Base-by-base conservation (phyloP, 2,113 vertebrate genomes). In the Panurus biarmicus region DNA sequence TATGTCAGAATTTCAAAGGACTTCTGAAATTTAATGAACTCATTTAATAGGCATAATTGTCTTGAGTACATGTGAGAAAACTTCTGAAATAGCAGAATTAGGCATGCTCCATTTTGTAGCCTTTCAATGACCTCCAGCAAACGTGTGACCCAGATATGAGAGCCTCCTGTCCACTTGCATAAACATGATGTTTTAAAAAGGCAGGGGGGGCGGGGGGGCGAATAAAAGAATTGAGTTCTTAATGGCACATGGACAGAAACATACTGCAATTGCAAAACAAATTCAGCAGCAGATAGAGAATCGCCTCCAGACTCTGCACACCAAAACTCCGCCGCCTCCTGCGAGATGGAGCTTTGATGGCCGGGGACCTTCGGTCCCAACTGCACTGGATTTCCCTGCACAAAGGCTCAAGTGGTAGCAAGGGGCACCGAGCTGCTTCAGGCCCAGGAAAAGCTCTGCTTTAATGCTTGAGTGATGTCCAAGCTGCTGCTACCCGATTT, bases 71-170 rank as follows among this genome's bases (percentile, higher is more conserved):
- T 97, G 96, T 96, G 95, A 97, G 97, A 97, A 97, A 97, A 97
- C 97, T 97, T 98, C 96, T 95, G 96, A 97, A 97, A 97, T 96
- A 96, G 97, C 93, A 96, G 96, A 98, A 98, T 98, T 98, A 98
- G 97, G 96, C 97, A 98, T 98, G 98, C 98, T 98, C 98, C 97
- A 98, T 97, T 98, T 98, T 98, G 97, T 98, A 98, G 97, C 97
- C 97, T 98, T 98, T 97, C 96, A 97, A 97, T 98, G 98, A 98
- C 98, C 98, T 98, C 97, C 97, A 98, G 98, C 97, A 97, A 98
- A 97, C 58, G 93, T 96, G 95, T 98, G 98, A 98, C 98, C 98
- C 97, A 98, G 93, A 98, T 98, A 97, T 94, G 94, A 97, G 85
- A 97, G 95, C 95, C 96, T 97, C 83, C 96, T 97, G 98, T 98